A percentile compares a stretch with the other conserved stretches of the same genome.
Conservation (phyloP, 1,140 invertebrate genomes). For the Rhyzopertha dominica region DNA sequence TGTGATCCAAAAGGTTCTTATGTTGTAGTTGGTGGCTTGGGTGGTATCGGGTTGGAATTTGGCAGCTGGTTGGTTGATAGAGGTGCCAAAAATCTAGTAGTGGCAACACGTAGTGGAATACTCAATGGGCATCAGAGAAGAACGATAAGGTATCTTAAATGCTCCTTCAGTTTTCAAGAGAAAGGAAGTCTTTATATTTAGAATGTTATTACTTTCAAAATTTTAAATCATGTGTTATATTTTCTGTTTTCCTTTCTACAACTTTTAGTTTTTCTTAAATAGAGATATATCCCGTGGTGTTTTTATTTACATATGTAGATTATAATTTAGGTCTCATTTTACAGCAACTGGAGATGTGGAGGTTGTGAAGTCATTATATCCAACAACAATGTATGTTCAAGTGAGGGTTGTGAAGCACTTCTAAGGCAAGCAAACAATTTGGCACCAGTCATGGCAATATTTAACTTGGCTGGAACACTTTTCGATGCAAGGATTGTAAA, state of each 20-base stretch:
- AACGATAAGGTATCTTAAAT: too few species aligned
- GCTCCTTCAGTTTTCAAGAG: too few species aligned
- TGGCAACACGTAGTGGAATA: constrained; percentile 65
- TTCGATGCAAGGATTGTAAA: constrained; percentile 60
- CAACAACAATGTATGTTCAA: constrained; percentile 56
- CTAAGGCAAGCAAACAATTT: constrained; percentile 56
- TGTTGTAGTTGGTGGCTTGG: constrained; percentile 61
- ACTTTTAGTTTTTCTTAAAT: too few species aligned
- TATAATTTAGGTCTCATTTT: too few species aligned
- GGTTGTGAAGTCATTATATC: too few species aligned
- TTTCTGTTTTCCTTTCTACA: too few species aligned
- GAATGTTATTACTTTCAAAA: too few species aligned
- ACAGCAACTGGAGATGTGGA: too few species aligned
- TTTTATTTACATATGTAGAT: too few species aligned
- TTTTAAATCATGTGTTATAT: too few species aligned
- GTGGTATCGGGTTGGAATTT: constrained; percentile 76
- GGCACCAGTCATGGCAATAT: constrained; percentile 70
- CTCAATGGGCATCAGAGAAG: constrained; percentile 71
- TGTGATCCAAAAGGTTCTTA: constrained; percentile 32
- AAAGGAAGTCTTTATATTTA: too few species aligned
- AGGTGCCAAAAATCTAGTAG: constrained; percentile 60
- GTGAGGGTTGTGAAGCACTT: constrained; percentile 56
- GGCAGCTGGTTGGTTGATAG: constrained; percentile 68
- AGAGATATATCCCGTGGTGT: too few species aligned
- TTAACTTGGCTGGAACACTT: constrained; percentile 73